Base-by-base conservation (phyloP, 2,113 vertebrate genomes). In the Oncorhynchus mykiss region DNA sequence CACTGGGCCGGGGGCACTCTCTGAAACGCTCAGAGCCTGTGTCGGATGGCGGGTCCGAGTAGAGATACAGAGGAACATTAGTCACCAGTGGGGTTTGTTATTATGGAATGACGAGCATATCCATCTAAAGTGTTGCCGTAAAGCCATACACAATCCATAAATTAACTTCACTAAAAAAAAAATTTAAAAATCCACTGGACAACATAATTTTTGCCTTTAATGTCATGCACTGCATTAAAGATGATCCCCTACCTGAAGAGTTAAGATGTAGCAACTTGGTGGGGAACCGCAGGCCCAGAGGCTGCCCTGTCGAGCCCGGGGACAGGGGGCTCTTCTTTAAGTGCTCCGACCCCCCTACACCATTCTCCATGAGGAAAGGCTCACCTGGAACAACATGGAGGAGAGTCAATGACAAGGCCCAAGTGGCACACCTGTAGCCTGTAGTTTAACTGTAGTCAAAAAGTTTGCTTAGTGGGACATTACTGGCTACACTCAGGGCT, bases 321-420 rank as follows among this genome's bases (percentile, higher is more conserved):
- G 94, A 95, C 79, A 96, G 87, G 75, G 94, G 92, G n/a, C 93
- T 93, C 72, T 95, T 94, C 85, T 95, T 93, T 86, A 95, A 93
- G 91, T 94, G 93, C 84, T 96, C 96, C 71, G 93, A 70, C 72
- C 89, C 76, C 3, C 87, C 9, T 45, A 45, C 90, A 13, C 90
- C 92, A 57, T 93, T 96, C 85, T 94, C 95, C 82, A 93, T 70
- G 57, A 92, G 78, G 87, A 96, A 96, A 67, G 94, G 93, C 82
- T 97, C 95, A 84, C 94, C 95, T 96, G 54, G 20, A 45, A 45
- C 39, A 45, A 45, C 39, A 11, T 45, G 39, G 39, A 45, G 39
- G 39, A 45, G 39, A 12, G 39, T 45, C 39, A 39, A 39, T 39
- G 39, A 39, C 39, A 39, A 39, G 39, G 39, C 39, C 39, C 39